phyloP scores from a whole-genome alignment of 2,797 vertebrate genomes.

The Pelodytes ibericus region DNA sequence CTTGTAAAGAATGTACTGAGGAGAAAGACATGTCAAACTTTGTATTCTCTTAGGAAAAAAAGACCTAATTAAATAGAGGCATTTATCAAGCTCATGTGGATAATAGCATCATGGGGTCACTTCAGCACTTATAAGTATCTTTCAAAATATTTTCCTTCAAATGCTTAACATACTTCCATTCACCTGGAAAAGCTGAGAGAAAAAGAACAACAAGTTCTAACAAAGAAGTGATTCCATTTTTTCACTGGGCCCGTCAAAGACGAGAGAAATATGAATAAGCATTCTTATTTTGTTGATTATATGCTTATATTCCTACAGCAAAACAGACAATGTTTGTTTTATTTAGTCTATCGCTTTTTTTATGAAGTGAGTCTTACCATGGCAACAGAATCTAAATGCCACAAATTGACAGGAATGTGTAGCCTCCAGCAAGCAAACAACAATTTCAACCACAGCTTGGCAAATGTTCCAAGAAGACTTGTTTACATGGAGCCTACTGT shows the following conservation, averaged over 20 bases:
- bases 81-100: conserved; percentile 34
- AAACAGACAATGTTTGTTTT: conserved; percentile 20
- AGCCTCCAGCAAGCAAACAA: conserved; percentile 14
- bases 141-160: conserved; percentile 34
- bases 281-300: not conserved
- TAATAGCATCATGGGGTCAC: conserved; percentile 28
- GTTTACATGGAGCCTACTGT: conserved; percentile 66
- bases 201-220: conserved; percentile 28
- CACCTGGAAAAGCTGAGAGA: conserved; percentile 48
- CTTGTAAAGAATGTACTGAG: conserved; percentile 48
- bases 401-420: conserved; percentile 35
- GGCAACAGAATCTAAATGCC: conserved; percentile 60
- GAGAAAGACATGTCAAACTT: conserved; percentile 18
- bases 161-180: conserved; percentile 35
- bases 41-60: conserved; percentile 29
- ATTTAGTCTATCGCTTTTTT: conserved; percentile 11
- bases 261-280: not conserved
- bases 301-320: not conserved
- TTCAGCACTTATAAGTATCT: conserved; percentile 32
- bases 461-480: conserved; percentile 66
- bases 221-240: conserved; percentile 5
- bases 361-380: conserved; percentile 55
- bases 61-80: conserved; percentile 15
- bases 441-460: conserved; percentile 35
- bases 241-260: not conserved